These are phyloP conservation scores for Echinarachnius parma DNA, from an alignment of 53 echinoderm and acorn worm species.

Conservation along the genomic window DNA sequence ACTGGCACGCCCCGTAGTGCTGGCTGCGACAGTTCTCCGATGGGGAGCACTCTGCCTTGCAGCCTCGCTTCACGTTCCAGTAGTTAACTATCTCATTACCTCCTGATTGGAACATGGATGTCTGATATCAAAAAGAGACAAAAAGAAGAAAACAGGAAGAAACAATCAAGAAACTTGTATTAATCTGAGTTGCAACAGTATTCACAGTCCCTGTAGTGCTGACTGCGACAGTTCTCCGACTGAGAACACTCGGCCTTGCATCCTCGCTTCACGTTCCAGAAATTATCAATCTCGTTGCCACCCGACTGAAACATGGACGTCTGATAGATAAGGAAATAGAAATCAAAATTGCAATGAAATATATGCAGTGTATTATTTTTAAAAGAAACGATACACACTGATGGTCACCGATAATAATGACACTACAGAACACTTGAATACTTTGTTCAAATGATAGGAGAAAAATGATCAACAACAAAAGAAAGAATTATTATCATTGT, in stretches of 20 bases:
- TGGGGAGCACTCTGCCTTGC: not conserved
- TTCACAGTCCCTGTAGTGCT: constrained; percentile 24
- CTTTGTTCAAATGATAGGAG: too few species aligned
- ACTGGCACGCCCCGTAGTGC: constrained; percentile 30
- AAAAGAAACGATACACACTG: too few species aligned
- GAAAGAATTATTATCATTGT: too few species aligned
- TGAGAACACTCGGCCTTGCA: not conserved
- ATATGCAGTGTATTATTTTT: too few species aligned
- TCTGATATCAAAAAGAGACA: constrained; percentile 1
- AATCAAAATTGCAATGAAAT: too few species aligned
- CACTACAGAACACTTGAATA: too few species aligned
- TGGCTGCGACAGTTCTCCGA: constrained; percentile 32
- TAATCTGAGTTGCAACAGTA: too few species aligned
- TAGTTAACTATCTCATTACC: constrained; percentile 33
- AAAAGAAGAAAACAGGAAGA: too few species aligned
- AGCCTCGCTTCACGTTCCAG: constrained; percentile 39
- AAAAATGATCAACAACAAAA: too few species aligned
- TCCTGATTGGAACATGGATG: constrained; percentile 36
- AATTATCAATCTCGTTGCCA: constrained; percentile 29
- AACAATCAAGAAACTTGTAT: too few species aligned
- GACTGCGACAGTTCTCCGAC: constrained; percentile 28
- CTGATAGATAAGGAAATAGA: too few species aligned
- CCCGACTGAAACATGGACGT: constrained; percentile 38
- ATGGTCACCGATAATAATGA: too few species aligned
- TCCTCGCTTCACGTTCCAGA: constrained; percentile 36